phyloP scores from a whole-genome alignment of 1,140 invertebrate genomes.

The Meloidogyne floridensis region DNA sequence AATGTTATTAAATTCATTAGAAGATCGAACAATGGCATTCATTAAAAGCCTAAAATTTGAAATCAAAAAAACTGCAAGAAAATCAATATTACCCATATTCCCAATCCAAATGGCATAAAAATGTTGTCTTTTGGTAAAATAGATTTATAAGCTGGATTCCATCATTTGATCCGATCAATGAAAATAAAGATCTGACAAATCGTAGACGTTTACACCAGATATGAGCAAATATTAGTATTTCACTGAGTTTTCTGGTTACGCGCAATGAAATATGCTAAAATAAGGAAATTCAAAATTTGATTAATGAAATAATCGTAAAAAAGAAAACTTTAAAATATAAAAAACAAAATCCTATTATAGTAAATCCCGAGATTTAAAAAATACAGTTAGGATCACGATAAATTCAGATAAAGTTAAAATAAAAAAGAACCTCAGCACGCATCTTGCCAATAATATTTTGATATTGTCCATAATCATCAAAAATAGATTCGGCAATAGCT shows the following conservation, averaged over 20 bases:
- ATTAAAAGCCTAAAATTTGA: slow-evolving; percentile 14
- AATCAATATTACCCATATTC: not conserved
- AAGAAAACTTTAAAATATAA: not conserved
- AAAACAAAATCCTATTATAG: not conserved
- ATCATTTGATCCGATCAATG: not conserved
- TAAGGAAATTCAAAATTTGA: too few relatives aligned
- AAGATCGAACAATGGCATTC: not conserved
- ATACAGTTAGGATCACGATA: not conserved
- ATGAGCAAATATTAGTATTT: not conserved
- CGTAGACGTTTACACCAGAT: not conserved
- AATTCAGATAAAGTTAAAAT: not conserved
- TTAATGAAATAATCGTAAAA: not conserved
- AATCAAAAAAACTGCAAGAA: not conserved
- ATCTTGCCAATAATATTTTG: not conserved
- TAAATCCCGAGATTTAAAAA: not conserved
- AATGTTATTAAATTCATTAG: slow-evolving; percentile 3
- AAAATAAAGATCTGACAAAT: slow-evolving; percentile 11
- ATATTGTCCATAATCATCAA: slow-evolving; percentile 23
- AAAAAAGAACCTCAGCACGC: not conserved
- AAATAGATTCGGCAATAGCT: slow-evolving; percentile 13
- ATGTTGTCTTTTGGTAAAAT: not conserved
- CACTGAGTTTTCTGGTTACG: not conserved
- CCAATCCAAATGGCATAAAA: not conserved
- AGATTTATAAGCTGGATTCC: not conserved
- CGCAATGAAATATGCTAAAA: not conserved